Evolutionary conservation across 64 coral and sea anemone species (phyloP), one percentile per base, ranked within the genome.

Genomic region (Stylophora pistillata): DNA sequence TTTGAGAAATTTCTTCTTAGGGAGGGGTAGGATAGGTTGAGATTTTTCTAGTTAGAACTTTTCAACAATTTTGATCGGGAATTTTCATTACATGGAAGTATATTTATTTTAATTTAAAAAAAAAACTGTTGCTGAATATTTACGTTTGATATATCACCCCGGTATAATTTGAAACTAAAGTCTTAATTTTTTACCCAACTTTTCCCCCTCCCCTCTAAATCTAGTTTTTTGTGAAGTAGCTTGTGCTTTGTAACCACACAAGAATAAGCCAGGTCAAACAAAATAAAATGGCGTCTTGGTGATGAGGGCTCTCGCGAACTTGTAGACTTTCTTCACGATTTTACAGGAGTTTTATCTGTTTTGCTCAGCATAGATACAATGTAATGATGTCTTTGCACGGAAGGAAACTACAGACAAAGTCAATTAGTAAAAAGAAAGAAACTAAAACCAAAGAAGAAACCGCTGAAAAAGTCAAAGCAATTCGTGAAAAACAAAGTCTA

Each of bases 401-500:
- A 53, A 90, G 84, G 17, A 98, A 94, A 72, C 82, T 93, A 9
- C 53, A 88, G 33, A 85, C 25, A 32, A 95, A 62, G 75, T 18
- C 60, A 29, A 58, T 61, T 0, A 86, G 31, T 13, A 89, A 80
- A 93, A 88, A 79, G 25, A 58, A 78, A 32, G 81, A 78, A 9
- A 21, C 60, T 10, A 88, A 89, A 13, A 28, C 72, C 10, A 88
- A 89, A 26, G 94, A 92, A 52, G 87, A 90, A 56, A 93, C 94
- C 6, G 76, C 74, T 31, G 90, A 93, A 73, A 99, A 99, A 91
- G 90, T 95, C 18, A 71, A 88, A 20, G 68, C 82, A 68, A 93
- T 99, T 4, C 89, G 89, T 27, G 90, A 99, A 70, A 90, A 91
- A 86, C 97, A 99, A 66, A 88, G 73, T 72, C 76, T 88, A 10